Conservation (phyloP, 1,140 invertebrate genomes). For the Archegozetes longisetosus region DNA sequence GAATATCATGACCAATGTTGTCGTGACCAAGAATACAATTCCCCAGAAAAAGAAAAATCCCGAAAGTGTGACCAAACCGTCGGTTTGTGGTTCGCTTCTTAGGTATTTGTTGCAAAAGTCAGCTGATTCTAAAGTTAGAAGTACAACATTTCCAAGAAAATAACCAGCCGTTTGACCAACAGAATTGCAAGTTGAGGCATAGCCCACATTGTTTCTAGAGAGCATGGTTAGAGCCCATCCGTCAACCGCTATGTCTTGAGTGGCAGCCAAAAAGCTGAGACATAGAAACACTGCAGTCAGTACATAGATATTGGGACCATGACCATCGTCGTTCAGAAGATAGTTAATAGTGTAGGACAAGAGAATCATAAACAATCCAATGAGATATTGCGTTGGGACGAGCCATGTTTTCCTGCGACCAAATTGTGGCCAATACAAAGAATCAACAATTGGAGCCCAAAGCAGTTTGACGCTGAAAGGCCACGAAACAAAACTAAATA, state of each 20-base stretch:
- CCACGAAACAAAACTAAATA: constrained; percentile 96
- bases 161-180: constrained; percentile 96
- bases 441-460: constrained; percentile 96
- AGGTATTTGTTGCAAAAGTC: constrained; percentile 92
- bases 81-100: constrained; percentile 45
- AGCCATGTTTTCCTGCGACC: constrained; percentile 95
- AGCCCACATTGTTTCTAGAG: constrained; percentile 84
- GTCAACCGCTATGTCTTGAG: constrained; percentile 98
- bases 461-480: constrained; percentile 92
- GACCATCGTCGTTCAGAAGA: constrained; percentile 46
- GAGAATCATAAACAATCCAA: constrained; percentile 58
- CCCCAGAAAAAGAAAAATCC: constrained; percentile 93
- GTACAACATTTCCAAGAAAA: constrained; percentile 92
- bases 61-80: constrained; percentile 67
- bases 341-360: constrained; percentile 54
- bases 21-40: constrained; percentile 71
- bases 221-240: constrained; percentile 99
- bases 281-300: constrained; percentile 75
- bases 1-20: constrained; percentile 70
- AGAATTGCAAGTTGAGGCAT: constrained; percentile 96
- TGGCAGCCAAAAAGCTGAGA: constrained; percentile 90
- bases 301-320: constrained; percentile 51
- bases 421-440: constrained; percentile 60
- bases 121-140: constrained; percentile 89
- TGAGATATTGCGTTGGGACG: constrained; percentile 66